Percentiles rank a stretch among this genome's conserved stretches.
These are phyloP conservation scores for Campoplex nolae DNA, from an alignment of 2,888 invertebrate genomes.

Conservation along the genomic window DNA sequence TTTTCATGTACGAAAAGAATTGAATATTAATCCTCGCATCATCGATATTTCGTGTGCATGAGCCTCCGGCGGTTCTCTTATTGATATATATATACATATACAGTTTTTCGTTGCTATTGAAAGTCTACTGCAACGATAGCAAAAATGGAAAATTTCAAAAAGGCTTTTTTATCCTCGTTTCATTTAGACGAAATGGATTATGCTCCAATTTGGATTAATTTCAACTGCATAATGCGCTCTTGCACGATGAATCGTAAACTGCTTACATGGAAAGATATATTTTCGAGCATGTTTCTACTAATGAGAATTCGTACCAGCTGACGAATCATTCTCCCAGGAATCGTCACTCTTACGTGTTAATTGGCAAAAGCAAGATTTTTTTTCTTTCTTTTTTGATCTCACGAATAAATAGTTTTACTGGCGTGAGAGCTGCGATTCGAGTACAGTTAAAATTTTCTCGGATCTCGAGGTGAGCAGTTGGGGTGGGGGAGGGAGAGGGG, in stretches of 20 bases:
- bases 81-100: neutral
- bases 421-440: neutral
- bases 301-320: neutral
- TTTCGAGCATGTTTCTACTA: neutral
- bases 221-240: neutral
- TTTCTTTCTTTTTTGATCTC: neutral
- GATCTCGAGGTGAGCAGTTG: conserved; percentile 4
- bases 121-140: neutral
- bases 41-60: neutral
- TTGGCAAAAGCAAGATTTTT: neutral
- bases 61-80: neutral
- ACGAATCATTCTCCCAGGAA: neutral
- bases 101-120: neutral
- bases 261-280: neutral
- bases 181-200: no score
- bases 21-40: conserved; percentile 1
- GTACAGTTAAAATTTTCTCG: conserved; percentile 6
- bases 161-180: neutral
- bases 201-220: neutral
- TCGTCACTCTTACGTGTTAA: neutral
- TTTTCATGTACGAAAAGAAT: conserved; percentile 7
- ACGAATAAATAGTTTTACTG: neutral
- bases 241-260: neutral
- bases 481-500: no score
- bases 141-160: neutral